phyloP scores from a whole-genome alignment of 2,113 vertebrate genomes.

The Apteryx owenii region DNA sequence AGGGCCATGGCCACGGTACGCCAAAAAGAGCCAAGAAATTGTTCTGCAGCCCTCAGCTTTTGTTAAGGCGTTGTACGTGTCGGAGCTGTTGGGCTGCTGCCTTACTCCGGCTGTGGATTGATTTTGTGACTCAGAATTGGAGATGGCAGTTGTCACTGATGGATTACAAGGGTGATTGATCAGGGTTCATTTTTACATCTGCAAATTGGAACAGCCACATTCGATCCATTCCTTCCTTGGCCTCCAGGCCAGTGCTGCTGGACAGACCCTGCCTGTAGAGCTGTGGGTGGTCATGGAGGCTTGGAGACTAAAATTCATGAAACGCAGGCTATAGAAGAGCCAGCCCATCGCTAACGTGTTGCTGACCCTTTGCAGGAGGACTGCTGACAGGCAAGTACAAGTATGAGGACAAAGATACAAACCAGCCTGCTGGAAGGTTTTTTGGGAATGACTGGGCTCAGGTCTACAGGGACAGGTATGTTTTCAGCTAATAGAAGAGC shows the following conservation, averaged over 20 bases:
- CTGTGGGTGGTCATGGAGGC: neutral
- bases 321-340: neutral
- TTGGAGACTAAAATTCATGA: rapidly evolving
- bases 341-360: rapidly evolving
- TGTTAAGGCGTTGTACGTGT: neutral
- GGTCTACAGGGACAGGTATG: conserved; percentile 87
- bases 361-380: conserved; percentile 80
- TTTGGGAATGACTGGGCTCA: conserved; percentile 91
- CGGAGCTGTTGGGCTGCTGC: neutral
- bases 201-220: neutral
- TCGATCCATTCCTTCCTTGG: neutral
- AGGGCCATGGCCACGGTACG: neutral
- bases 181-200: neutral
- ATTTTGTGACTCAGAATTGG: neutral
- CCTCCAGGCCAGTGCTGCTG: neutral
- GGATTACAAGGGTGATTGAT: no score
- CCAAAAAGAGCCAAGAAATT: neutral
- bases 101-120: neutral
- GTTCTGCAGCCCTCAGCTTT: neutral
- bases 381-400: conserved; percentile 92
- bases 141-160: neutral
- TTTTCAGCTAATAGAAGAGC: conserved; percentile 65
- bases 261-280: neutral
- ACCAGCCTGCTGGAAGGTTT: conserved; percentile 85
- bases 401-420: conserved; percentile 85